phyloP scores from a whole-genome alignment of 2,888 invertebrate species.

The Ariolimax columbianus region DNA sequence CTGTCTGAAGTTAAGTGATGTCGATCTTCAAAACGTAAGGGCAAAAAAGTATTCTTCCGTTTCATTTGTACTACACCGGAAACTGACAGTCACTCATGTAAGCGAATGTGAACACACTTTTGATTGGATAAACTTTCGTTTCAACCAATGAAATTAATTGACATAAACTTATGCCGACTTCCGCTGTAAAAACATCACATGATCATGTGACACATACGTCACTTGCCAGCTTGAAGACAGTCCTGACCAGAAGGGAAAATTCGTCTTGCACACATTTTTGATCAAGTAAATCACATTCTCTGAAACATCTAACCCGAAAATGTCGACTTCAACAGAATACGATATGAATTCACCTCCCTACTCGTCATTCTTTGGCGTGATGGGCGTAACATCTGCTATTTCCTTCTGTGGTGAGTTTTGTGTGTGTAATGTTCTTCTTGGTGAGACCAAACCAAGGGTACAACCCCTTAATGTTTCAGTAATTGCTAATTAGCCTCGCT shows the following conservation, averaged over 20 bases:
- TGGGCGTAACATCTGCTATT: constrained; percentile 96
- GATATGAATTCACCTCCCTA: constrained; percentile 43
- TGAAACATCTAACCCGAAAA: constrained; percentile 19
- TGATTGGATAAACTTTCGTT: constrained; percentile 48
- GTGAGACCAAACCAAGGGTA: no score
- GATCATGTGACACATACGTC: constrained; percentile 56
- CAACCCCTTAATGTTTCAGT: background rate
- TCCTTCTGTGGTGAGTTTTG: constrained; percentile 97
- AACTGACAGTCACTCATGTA: background rate
- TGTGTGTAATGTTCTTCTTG: no score
- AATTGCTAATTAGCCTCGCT: background rate
- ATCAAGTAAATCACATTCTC: background rate
- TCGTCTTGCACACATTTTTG: constrained; percentile 12
- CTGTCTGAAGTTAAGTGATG: no score
- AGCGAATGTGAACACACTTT: constrained; percentile 25
- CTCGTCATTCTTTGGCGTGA: constrained; percentile 47
- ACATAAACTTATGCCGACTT: constrained; percentile 20
- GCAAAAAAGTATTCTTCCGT: background rate
- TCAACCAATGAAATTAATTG: constrained; percentile 53
- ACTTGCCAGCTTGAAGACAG: constrained; percentile 51
- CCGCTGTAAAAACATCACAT: constrained; percentile 48
- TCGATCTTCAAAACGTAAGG: no score
- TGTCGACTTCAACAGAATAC: constrained; percentile 31
- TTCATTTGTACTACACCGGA: constrained; percentile 28
- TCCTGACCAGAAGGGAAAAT: background rate